phyloP scores from a whole-genome alignment of 2,797 vertebrate genomes.

The Halcyon badia region DNA sequence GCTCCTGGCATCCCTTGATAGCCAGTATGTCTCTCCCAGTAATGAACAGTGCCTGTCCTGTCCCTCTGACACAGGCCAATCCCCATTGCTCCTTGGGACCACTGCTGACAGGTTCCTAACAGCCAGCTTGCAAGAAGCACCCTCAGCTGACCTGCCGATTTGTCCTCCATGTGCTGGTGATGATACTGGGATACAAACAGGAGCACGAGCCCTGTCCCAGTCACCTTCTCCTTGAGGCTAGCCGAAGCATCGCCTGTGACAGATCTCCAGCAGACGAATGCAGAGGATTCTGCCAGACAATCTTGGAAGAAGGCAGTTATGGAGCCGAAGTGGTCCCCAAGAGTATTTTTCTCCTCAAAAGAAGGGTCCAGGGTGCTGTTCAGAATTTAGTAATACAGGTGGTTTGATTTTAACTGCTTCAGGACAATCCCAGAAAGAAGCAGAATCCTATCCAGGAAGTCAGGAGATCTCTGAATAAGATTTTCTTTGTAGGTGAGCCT shows the following conservation, averaged over 20 bases:
- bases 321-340: not conserved
- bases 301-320: not conserved
- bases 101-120: not conserved
- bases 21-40: constrained; percentile 9
- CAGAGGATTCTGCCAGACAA: not conserved
- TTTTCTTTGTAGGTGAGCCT: not conserved
- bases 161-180: not conserved
- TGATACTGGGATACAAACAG: not conserved
- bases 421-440: not conserved
- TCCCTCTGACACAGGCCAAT: not conserved
- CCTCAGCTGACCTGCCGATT: not conserved
- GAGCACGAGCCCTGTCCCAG: not conserved
- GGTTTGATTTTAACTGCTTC: not conserved
- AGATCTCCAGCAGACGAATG: not conserved
- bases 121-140: not conserved
- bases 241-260: not conserved
- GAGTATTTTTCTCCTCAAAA: not conserved
- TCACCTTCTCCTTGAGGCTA: not conserved
- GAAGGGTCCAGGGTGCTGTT: not conserved
- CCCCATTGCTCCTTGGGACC: not conserved
- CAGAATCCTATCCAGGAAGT: not conserved
- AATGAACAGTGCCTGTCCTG: not conserved
- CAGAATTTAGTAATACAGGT: not conserved
- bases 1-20: constrained; percentile 47
- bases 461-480: not conserved